A percentile compares a stretch with the other conserved stretches of the same genome.
Evolutionary conservation across 2,113 vertebrate species (phyloP).

Genomic region (Camarhynchus parvulus): DNA sequence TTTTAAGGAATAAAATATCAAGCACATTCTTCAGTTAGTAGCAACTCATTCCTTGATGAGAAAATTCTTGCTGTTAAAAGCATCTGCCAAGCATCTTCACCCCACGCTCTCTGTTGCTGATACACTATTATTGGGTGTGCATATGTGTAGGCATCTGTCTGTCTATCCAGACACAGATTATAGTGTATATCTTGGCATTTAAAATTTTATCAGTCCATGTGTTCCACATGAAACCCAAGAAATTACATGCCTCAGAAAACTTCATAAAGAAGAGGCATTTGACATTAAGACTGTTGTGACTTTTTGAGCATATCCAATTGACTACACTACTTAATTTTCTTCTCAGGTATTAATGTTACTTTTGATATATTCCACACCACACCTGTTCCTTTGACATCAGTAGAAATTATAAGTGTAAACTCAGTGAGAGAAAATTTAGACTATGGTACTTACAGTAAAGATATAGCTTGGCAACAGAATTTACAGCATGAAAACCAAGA

Average conservation of each 20-base stretch:
- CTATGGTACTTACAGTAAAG: background rate
- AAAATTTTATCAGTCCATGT: background rate
- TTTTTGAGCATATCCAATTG: background rate
- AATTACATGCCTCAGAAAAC: background rate
- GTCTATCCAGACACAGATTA: background rate
- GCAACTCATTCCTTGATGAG: background rate
- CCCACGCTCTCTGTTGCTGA: background rate
- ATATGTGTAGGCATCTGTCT: background rate
- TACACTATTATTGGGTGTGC: background rate
- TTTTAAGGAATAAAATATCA: background rate
- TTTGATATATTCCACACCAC: background rate
- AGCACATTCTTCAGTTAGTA: background rate
- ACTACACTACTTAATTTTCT: background rate
- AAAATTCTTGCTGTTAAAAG: background rate
- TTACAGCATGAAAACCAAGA: background rate
- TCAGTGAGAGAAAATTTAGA: background rate
- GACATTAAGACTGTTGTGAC: background rate
- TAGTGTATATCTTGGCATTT: background rate
- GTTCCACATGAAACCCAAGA: background rate
- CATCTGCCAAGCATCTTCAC: background rate
- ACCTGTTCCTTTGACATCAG: background rate
- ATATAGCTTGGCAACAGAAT: background rate
- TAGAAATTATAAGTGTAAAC: background rate
- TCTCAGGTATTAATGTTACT: background rate
- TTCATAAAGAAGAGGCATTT: background rate